Base-by-base conservation (phyloP, 2,113 vertebrate species). In the Elachura formosa region DNA sequence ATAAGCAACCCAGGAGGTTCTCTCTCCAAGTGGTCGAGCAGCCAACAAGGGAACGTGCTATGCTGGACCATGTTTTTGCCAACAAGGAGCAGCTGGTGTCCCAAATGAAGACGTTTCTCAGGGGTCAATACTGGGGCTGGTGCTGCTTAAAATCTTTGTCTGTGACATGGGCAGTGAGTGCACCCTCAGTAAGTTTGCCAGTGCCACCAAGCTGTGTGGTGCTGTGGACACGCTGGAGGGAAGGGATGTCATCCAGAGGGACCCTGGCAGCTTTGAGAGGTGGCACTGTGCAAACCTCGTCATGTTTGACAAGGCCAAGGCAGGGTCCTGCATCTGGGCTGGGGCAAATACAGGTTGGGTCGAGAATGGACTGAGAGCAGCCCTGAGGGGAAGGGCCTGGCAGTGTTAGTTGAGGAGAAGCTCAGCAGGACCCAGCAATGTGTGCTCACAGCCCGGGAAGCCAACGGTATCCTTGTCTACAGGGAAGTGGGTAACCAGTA, bases 81-180 rank as follows among this genome's bases (percentile, higher is more conserved):
- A 55, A 22, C 33, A 59, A 43, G 40, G 33, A 66, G 45, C 6
- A 33, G 19, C 28, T 66, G 45, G 29, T 73, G 33, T 51, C 19
- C 23, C 43, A 73, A 28, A 23, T 45, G 67, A 66, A 66, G 23
- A 28, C 12, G 23, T 51, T 51, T 51, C 38, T 59, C 52, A 45
- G 52, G 15, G 16, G 20, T 45, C 38, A 38, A 16, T 45, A 29
- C 0, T 66, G 43, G 28, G 36, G 43, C 68, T 49, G 33, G 19
- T 58, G 49, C 75, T 51, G 51, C 43, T 51, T 20, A 51, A 51
- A 26, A 38, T 51, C 36, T 64, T 56, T 58, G 22, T 58, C 38
- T 12, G 51, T 43, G 38, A 18, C 16, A n/a, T 0, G 0, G 38
- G 38, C 36, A 51, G 9, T 46, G 1, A 48, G 43, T 2, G 38